Percentiles rank a stretch among this genome's conserved stretches.
These are phyloP conservation scores for Scolopax mira DNA, from an alignment of 2,113 vertebrate species.

Conservation along the genomic window DNA sequence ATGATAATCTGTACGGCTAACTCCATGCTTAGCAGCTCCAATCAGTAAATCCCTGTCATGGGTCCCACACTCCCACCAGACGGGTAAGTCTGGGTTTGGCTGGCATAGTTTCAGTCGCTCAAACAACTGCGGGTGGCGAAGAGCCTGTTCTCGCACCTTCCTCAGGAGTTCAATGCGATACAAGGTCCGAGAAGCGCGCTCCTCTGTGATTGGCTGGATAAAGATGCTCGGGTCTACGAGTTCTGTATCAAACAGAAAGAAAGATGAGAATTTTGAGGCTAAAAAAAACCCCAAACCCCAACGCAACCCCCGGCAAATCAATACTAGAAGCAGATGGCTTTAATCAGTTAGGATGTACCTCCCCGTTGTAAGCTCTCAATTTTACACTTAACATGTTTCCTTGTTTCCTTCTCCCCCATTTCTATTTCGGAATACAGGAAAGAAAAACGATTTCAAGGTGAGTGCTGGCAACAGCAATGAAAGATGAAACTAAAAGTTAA, in stretches of 20 bases:
- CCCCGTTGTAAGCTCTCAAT: not conserved
- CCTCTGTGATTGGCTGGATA: constrained; percentile 97
- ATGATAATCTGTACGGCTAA: constrained; percentile 98
- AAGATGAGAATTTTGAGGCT: not conserved
- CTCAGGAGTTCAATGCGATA: constrained; percentile 95
- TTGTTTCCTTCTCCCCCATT: not conserved
- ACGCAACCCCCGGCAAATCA: not conserved
- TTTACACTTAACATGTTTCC: not conserved
- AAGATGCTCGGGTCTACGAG: constrained; percentile 86
- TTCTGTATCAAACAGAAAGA: constrained; percentile 73
- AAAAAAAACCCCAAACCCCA: not conserved
- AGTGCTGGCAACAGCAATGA: not conserved
- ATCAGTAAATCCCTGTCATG: constrained; percentile 95
- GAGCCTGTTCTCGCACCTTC: constrained; percentile 95
- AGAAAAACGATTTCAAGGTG: not conserved
- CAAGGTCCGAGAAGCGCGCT: constrained; percentile 93
- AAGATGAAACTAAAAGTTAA: not conserved
- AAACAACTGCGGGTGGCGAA: constrained; percentile 86
- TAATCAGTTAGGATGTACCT: not conserved
- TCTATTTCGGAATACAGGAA: not conserved
- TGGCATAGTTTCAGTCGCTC: constrained; percentile 92
- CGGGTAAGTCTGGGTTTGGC: constrained; percentile 89
- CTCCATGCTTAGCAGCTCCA: constrained; percentile 95
- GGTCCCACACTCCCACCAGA: constrained; percentile 94
- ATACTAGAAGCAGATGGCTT: not conserved